Evolutionary conservation across 2,797 vertebrate species (phyloP).

Genomic region (Clarias fuscus): DNA sequence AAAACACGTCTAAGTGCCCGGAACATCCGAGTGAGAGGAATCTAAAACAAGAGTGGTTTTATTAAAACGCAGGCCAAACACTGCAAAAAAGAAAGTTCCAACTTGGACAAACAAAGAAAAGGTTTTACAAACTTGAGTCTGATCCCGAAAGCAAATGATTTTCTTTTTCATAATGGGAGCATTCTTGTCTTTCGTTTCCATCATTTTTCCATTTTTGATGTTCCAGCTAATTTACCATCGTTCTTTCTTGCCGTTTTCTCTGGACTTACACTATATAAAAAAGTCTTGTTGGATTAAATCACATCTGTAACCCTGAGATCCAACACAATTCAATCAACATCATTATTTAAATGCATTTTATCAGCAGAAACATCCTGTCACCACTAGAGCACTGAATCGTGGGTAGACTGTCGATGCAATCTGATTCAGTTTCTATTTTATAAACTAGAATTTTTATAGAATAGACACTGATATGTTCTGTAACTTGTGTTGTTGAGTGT

Average conservation of each 20-base stretch:
- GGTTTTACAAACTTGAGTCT: neutral
- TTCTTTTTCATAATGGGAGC: neutral
- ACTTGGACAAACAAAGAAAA: neutral
- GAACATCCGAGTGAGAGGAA: conserved; percentile 38
- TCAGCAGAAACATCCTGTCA: neutral
- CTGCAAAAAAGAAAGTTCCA: conserved; percentile 25
- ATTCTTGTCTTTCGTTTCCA: neutral
- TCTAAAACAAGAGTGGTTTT: neutral
- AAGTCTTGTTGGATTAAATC: neutral
- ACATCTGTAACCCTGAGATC: neutral
- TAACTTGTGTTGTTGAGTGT: no score
- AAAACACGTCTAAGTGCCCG: conserved; percentile 59
- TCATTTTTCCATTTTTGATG: neutral
- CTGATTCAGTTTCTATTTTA: no score
- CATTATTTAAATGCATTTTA: neutral
- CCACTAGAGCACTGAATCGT: neutral
- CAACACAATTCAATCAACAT: no score
- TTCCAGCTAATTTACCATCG: neutral
- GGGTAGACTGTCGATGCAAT: no score
- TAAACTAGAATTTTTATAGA: no score
- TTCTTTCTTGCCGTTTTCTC: neutral
- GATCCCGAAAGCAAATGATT: neutral
- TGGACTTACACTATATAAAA: neutral
- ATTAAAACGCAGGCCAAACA: conserved; percentile 35
- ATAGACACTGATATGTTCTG: no score